Base-by-base conservation (phyloP, 2,888 invertebrate genomes). In the Caprella mutica region DNA sequence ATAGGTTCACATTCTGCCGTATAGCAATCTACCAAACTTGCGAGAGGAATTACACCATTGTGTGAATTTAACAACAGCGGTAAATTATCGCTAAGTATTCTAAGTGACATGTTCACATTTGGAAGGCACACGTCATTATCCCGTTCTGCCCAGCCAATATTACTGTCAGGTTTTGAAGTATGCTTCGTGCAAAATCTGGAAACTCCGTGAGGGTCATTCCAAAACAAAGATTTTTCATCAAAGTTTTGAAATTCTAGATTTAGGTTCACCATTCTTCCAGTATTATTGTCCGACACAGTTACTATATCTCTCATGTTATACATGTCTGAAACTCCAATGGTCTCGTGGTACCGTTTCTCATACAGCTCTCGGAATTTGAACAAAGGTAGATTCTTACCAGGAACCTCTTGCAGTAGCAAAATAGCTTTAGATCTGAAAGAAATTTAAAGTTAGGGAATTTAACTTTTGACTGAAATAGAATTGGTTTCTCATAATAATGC, bases 291-390 rank as follows among this genome's bases (percentile, higher is more conserved):
- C n/a, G 77, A 77, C n/a, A 88, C 81, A 50, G 77, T 77, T 67
- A 86, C 84, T 0, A 86, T 81, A 68, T 90, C 89, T 66, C 81
- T 82, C 71, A 90, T 78, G 68, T 82, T 81, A 57, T 81, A 80
- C 56, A 77, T 68, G 58, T 76, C 77, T 5, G 75, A 72, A 3
- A 76, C 73, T 56, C 74, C 74, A 43, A 77, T 73, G 0, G 84
- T 82, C 64, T 83, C 82, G 71, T 86, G 82, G 69, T 83, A 85
- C 8, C 88, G 80, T 67, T 83, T 83, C 66, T 89, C 87, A 71
- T 85, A 85, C 59, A 88, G 78, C 70, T 90, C 86, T 50, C 89
- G 79, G 65, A 92, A 81, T 68, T 86, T 83, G 67, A 88, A 82
- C 0, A 91, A 75, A 0, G 89, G 88, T 66, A 91, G 76, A 55